phyloP scores from a whole-genome alignment of 2,113 vertebrate genomes.

The Rhadina sibilatrix region DNA sequence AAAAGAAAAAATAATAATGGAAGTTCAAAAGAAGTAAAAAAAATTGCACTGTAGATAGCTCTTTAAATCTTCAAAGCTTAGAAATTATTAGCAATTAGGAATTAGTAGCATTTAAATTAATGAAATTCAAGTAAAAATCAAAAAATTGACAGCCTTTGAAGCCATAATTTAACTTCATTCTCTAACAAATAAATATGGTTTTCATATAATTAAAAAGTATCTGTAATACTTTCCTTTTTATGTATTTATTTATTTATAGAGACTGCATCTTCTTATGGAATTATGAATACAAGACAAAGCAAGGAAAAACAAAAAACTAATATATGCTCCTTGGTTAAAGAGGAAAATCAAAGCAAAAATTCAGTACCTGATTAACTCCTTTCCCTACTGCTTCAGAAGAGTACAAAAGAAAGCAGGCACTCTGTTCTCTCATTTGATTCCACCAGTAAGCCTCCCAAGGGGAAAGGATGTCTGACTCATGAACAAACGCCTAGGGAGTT shows the following conservation, averaged over 20 bases:
- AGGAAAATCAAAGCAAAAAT: not conserved
- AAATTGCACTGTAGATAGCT: not conserved
- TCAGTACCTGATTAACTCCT: not conserved
- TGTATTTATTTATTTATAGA: not conserved
- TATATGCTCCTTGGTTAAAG: not conserved
- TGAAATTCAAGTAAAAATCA: not conserved
- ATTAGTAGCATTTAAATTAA: not conserved
- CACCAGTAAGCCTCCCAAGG: not conserved
- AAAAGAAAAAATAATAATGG: not conserved
- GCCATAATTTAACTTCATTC: not conserved
- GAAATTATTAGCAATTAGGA: not conserved
- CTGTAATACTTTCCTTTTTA: not conserved
- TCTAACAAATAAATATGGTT: not conserved
- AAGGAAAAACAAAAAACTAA: not conserved
- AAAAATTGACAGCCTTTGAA: not conserved
- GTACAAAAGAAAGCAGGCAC: not conserved
- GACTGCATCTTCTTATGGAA: not conserved
- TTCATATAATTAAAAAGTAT: not conserved
- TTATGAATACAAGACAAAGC: not conserved
- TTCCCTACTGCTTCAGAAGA: not conserved
- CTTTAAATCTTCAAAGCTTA: not conserved
- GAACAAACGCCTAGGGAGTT: not conserved
- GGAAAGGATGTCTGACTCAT: not conserved
- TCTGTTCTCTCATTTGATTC: slow-evolving; percentile 16
- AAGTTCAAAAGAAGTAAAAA: not conserved